phyloP scores from a whole-genome alignment of 1,140 invertebrate genomes.

The Choristoneura fumiferana region DNA sequence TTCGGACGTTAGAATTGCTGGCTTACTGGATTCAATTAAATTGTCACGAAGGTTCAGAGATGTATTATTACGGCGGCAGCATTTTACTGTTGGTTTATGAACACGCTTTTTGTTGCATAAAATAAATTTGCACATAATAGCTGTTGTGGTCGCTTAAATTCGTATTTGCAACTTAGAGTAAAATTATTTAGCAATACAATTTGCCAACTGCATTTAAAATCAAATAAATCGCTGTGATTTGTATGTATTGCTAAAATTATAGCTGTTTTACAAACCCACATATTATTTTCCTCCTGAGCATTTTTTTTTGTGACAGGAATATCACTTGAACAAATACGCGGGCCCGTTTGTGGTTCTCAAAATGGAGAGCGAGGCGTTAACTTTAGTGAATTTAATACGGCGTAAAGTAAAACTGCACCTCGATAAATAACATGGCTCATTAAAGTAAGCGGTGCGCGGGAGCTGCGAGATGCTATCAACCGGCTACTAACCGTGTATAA shows the following conservation, averaged over 20 bases:
- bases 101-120: slow-evolving; percentile 24
- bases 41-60: slow-evolving; percentile 36
- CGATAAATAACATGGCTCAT: slow-evolving; percentile 60
- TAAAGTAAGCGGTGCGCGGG: slow-evolving; percentile 63
- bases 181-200: slow-evolving; percentile 3
- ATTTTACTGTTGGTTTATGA: slow-evolving; percentile 32
- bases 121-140: slow-evolving; percentile 19
- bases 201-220: slow-evolving; percentile 16
- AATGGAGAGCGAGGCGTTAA: slow-evolving; percentile 18
- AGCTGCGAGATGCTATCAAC: slow-evolving; percentile 60
- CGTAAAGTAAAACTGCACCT: slow-evolving; percentile 25
- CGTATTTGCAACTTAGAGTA: slow-evolving; percentile 1
- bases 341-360: not conserved
- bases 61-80: slow-evolving; percentile 31
- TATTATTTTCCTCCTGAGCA: no score
- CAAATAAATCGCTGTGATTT: slow-evolving; percentile 1
- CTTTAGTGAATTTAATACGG: slow-evolving; percentile 20
- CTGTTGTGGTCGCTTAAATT: slow-evolving; percentile 13
- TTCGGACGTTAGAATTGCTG: slow-evolving; percentile 35
- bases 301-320: no score
- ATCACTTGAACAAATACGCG: not conserved
- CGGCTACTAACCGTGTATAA: slow-evolving; percentile 56
- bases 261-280: not conserved
- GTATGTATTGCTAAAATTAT: slow-evolving; percentile 5
- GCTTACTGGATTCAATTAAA: slow-evolving; percentile 41